Conservation (phyloP, 1,140 invertebrate genomes). For the Halictus rubicundus region DNA sequence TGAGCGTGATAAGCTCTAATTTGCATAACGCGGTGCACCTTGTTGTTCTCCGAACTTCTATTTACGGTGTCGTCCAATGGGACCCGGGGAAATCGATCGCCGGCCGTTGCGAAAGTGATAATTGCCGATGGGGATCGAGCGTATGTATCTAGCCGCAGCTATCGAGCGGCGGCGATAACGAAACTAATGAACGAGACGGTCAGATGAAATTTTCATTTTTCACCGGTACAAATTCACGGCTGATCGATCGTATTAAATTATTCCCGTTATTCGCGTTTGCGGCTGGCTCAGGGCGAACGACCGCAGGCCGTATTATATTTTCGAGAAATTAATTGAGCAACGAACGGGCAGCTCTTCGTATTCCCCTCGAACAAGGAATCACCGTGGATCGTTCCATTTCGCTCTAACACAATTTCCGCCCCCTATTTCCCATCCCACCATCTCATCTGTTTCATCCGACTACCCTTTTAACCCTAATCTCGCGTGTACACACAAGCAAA, state of each 20-base stretch:
- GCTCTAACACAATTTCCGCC: neutral
- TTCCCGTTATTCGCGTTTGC: neutral
- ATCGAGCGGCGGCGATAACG: neutral
- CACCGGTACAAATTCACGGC: too few species aligned
- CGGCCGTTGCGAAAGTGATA: neutral
- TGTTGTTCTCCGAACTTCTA: neutral
- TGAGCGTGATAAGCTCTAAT: slow-evolving; percentile 10
- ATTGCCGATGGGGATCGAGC: neutral
- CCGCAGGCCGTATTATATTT: neutral
- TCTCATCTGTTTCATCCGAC: too few species aligned
- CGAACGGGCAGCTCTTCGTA: too few species aligned
- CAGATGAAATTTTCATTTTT: neutral
- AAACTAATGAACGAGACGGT: neutral
- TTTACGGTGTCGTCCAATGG: neutral
- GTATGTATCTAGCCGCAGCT: neutral
- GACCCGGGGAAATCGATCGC: slow-evolving; percentile 6
- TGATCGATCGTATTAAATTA: neutral
- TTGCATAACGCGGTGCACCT: slow-evolving; percentile 27
- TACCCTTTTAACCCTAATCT: neutral
- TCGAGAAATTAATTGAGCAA: neutral
- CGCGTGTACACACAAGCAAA: too few species aligned
- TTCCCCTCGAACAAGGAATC: neutral
- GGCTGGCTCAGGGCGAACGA: neutral
- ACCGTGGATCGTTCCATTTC: neutral
- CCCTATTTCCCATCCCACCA: neutral